Evolutionary conservation across 2,113 vertebrate genomes (phyloP), one percentile per base, ranked within the genome.

Genomic region (Trogon melanurus): DNA sequence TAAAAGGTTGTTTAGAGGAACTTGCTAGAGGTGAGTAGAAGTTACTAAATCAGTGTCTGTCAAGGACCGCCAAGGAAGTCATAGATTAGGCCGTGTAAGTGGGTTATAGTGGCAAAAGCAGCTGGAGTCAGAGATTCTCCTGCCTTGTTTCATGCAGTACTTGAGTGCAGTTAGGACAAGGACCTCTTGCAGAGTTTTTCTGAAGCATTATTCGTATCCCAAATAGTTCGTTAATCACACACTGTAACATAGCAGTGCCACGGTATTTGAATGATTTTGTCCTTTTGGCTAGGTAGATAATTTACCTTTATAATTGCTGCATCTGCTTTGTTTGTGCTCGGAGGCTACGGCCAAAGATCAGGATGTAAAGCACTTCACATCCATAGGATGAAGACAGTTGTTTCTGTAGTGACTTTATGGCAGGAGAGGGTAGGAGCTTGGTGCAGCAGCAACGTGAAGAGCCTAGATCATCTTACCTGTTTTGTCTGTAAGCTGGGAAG

Each of bases 41-140:
- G n/a, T 67, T 1, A 18, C 13, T 66, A 61, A 79, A 29, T 91
- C 47, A 34, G 4, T 23, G n/a, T 82, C 19, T 91, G 16, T 61
- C 26, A 72, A 82, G 78, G 58, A 61, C 65, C 69, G 29, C 23
- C 22, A 16, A 85, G 67, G 83, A 88, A 75, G 54, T 21, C 4
- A 3, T 56, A 9, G 29, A 16, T 62, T 36, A 60, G 66, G 32
- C 61, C 21, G 64, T 0, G 0, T 50, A 48, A 92, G 20, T 60
- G 34, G 44, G 34, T 8, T 74, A 14, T 56, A 1, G 1, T 44
- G 45, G 44, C 61, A 56, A 66, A 36, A 89, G 14, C 32, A 38
- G 34, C 47, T 78, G 48, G 82, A 62, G 21, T 74, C 29, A 9
- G 65, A 87, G 51, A 74, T 16, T 14, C 12, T 73, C 41, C 66